A percentile compares a stretch with the other conserved stretches of the same genome.
These are phyloP conservation scores for Acrocera orbiculus DNA, from an alignment of 2,888 invertebrate species.

Conservation along the genomic window DNA sequence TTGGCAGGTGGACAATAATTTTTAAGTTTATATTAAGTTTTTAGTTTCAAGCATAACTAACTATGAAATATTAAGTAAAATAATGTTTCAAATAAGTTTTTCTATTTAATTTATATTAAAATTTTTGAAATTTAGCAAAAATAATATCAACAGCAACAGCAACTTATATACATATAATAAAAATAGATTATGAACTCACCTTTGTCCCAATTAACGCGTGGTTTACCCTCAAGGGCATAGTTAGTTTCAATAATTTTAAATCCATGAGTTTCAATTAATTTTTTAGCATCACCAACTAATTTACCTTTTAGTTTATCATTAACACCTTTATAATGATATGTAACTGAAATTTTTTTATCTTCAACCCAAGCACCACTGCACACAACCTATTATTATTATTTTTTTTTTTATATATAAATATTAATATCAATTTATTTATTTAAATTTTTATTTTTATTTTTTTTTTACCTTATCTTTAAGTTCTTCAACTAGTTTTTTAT, in stretches of 20 bases:
- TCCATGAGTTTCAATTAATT: slow-evolving; percentile 45
- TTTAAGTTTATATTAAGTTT: too few relatives aligned
- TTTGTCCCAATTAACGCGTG: slow-evolving; percentile 65
- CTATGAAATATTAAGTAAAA: too few relatives aligned
- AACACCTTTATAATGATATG: slow-evolving; percentile 56
- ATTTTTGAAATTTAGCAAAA: background rate
- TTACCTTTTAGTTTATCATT: slow-evolving; percentile 40
- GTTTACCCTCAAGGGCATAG: slow-evolving; percentile 59
- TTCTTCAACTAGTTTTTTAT: slow-evolving; percentile 42
- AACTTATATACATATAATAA: background rate
- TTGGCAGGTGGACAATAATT: too few relatives aligned
- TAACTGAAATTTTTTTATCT: slow-evolving; percentile 54
- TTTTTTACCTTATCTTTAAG: slow-evolving; percentile 43
- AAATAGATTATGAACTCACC: slow-evolving; percentile 28
- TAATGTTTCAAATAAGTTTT: too few relatives aligned
- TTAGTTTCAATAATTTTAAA: slow-evolving; percentile 52
- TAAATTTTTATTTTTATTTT: background rate
- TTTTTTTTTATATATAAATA: too few relatives aligned
- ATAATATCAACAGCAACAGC: too few relatives aligned
- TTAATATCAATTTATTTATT: too few relatives aligned
- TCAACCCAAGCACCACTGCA: slow-evolving; percentile 61
- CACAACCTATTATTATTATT: slow-evolving; percentile 34
- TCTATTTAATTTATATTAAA: background rate
- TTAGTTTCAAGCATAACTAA: too few relatives aligned
- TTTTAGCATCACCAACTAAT: slow-evolving; percentile 42